Evolutionary conservation across 2,113 vertebrate species (phyloP).

Genomic region (Charadrius vociferus): DNA sequence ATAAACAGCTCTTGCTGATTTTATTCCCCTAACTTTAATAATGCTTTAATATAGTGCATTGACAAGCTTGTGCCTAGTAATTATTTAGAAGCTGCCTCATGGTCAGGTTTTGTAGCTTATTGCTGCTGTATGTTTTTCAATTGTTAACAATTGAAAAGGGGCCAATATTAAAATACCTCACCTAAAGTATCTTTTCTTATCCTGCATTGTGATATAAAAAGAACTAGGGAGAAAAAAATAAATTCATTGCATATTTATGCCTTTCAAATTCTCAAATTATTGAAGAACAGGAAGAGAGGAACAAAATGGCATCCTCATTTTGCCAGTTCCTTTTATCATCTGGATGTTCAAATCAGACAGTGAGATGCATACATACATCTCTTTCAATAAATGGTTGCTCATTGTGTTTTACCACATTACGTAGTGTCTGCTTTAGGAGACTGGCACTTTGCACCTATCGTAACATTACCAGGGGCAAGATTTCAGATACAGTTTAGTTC

Average conservation of each 20-base stretch:
- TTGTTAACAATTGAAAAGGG: neutral
- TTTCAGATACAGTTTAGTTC: neutral
- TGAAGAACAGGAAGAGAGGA: conserved; percentile 12
- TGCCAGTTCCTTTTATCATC: conserved; percentile 29
- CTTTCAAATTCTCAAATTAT: conserved; percentile 39
- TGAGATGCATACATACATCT: neutral
- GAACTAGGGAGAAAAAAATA: neutral
- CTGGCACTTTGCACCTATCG: neutral
- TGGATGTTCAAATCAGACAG: neutral
- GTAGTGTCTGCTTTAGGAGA: conserved; percentile 12
- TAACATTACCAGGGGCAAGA: neutral
- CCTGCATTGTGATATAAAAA: neutral
- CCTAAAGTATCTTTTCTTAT: neutral
- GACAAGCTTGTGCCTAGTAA: neutral
- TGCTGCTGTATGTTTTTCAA: neutral
- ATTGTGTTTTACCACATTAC: conserved; percentile 8
- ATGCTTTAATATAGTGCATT: neutral
- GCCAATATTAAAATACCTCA: conserved; percentile 24
- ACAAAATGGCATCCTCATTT: neutral
- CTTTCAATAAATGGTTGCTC: neutral
- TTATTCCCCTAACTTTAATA: conserved; percentile 45
- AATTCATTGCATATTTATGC: conserved; percentile 42
- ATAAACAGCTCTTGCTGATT: conserved; percentile 13
- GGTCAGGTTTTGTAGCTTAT: conserved; percentile 3
- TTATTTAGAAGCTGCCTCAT: conserved; percentile 33